A percentile compares a stretch with the other conserved stretches of the same genome.
These are phyloP conservation scores for Oxyteleia sp. DNA, from an alignment of 2,888 invertebrate genomes.

Conservation along the genomic window DNA sequence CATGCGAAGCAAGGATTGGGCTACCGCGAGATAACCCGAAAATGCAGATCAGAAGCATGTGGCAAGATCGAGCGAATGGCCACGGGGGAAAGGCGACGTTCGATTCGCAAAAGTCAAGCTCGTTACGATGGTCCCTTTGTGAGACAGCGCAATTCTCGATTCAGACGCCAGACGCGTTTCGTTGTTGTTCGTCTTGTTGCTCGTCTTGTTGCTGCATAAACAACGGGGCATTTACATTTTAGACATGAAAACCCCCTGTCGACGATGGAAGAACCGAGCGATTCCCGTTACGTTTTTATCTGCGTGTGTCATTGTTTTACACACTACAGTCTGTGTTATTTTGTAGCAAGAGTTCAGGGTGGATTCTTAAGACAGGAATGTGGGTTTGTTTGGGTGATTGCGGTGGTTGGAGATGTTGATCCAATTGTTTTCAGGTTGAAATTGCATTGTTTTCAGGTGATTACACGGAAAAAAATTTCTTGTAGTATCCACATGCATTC, in stretches of 20 bases:
- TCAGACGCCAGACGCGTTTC: not conserved
- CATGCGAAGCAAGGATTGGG: slow-evolving; percentile 18
- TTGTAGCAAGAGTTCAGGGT: too few species aligned
- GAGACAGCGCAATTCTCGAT: not conserved
- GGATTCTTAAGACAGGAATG: too few species aligned
- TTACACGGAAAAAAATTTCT: too few species aligned
- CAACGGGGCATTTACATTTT: slow-evolving; percentile 42
- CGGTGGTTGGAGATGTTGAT: too few species aligned
- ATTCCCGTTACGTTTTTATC: slow-evolving; percentile 15
- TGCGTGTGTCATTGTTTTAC: slow-evolving; percentile 12
- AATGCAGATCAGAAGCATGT: slow-evolving; percentile 54
- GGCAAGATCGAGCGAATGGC: slow-evolving; percentile 31
- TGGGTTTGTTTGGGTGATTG: too few species aligned
- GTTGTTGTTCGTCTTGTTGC: not conserved
- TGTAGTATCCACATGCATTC: too few species aligned
- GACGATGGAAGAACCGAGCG: slow-evolving; percentile 3
- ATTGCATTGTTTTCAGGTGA: too few species aligned
- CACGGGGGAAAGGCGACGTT: slow-evolving; percentile 47
- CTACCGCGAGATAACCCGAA: slow-evolving; percentile 50
- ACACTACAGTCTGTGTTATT: too few species aligned
- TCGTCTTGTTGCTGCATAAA: slow-evolving; percentile 50
- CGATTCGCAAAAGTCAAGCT: slow-evolving; percentile 48
- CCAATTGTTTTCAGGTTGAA: too few species aligned
- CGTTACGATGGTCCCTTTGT: slow-evolving; percentile 27
- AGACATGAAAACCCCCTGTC: slow-evolving; percentile 13